Percentiles rank a stretch among this genome's conserved stretches.
phyloP scores from a whole-genome alignment of 2,797 vertebrate species.

The Erpetoichthys calabaricus region DNA sequence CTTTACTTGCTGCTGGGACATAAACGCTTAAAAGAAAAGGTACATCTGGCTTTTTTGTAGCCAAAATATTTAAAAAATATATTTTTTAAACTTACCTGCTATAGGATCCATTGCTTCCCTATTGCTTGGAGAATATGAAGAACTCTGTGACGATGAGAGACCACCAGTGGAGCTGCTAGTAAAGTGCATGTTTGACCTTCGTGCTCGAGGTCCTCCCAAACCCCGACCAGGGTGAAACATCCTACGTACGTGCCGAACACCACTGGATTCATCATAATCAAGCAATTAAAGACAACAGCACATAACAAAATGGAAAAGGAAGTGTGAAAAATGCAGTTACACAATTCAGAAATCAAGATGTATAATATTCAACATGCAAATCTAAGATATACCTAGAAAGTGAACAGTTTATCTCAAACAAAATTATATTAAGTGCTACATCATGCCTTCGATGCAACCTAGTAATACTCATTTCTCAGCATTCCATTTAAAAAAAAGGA shows the following conservation, averaged over 20 bases:
- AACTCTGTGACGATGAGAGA: constrained; percentile 94
- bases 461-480: too few species aligned
- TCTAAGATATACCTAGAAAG: too few species aligned
- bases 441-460: too few species aligned
- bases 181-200: constrained; percentile 99
- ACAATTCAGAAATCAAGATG: background rate
- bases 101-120: constrained; percentile 99
- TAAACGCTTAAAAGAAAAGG: background rate
- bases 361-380: too few species aligned
- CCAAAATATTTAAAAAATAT: too few species aligned
- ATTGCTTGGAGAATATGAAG: constrained; percentile 95
- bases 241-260: constrained; percentile 92
- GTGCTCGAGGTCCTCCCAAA: constrained; percentile 84
- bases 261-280: constrained; percentile 87
- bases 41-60: background rate
- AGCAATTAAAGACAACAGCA: constrained; percentile 55
- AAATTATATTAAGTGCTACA: too few species aligned
- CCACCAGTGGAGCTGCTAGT: constrained; percentile 89
- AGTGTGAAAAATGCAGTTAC: background rate
- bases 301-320: constrained; percentile 10
- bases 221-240: constrained; percentile 97
- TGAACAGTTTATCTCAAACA: too few species aligned
- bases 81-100: constrained; percentile 63
- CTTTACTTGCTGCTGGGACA: too few species aligned
- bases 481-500: constrained; percentile 55